phyloP scores from a whole-genome alignment of 1,140 invertebrate genomes.

The Pachypsylla venusta region DNA sequence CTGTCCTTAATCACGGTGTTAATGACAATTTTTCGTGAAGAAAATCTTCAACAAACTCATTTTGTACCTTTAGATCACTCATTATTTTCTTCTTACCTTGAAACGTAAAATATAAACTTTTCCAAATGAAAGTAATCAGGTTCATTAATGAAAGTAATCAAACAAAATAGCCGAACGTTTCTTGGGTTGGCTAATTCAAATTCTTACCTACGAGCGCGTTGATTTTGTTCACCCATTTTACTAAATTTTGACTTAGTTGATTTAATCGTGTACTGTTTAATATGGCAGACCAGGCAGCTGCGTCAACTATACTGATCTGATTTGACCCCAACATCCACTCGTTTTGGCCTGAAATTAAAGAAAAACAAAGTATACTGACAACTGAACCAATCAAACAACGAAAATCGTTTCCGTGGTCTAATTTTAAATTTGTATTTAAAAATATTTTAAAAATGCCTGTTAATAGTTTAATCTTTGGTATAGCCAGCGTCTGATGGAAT shows the following conservation, averaged over 20 bases:
- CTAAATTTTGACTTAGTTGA: conserved; percentile 26
- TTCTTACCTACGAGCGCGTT: background rate
- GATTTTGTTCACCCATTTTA: conserved; percentile 30
- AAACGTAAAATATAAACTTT: too few species aligned
- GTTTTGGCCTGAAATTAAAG: background rate
- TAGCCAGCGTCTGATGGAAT: too few species aligned
- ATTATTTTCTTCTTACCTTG: too few species aligned
- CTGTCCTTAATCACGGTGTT: conserved; percentile 77
- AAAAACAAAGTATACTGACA: background rate
- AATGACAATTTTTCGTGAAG: conserved; percentile 80
- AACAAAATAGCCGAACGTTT: too few species aligned
- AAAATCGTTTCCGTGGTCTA: too few species aligned
- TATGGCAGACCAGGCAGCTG: conserved; percentile 40
- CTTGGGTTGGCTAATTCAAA: background rate
- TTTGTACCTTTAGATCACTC: conserved; percentile 91
- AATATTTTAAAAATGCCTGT: too few species aligned
- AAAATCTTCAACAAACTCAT: conserved; percentile 85
- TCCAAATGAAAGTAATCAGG: too few species aligned
- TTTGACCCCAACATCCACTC: conserved; percentile 9
- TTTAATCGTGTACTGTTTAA: conserved; percentile 32
- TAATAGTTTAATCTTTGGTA: too few species aligned
- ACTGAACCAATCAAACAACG: too few species aligned
- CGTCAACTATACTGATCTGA: conserved; percentile 38
- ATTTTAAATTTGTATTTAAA: too few species aligned
- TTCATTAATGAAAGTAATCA: too few species aligned